Evolutionary conservation across 2,113 vertebrate species (phyloP), one percentile per base, ranked within the genome.

Genomic region (Osmerus mordax): DNA sequence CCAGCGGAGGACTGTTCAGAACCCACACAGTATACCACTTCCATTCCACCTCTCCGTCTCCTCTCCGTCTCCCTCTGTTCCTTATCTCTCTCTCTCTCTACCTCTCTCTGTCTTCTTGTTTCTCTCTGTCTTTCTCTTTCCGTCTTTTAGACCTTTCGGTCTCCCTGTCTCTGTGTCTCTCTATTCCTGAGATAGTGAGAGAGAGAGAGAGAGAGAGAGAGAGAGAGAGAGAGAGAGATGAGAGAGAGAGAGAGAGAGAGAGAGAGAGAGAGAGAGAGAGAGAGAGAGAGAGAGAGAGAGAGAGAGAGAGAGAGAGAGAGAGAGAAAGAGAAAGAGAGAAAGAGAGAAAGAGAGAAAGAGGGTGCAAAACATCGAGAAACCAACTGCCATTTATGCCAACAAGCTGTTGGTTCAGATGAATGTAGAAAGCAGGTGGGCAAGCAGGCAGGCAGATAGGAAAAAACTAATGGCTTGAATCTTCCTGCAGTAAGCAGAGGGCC

Each of bases 1-100:
- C 92, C 91, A 92, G 92, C 92, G 91, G 79, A 80, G 71, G 76
- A 60, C 53, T 86, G 88, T 91, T 91, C 90, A 93, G 92, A 91
- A 90, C 90, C 88, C 87, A 89, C 86, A 88, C 81, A 89, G 87
- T 83, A 87, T 83, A 90, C n/a, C 91, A 91, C 91, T 92, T 88
- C 91, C 58, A 72, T 66, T 19, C 19, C 32, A 29, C 73, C 63
- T 69, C 14, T 19, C 19, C 32, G 23, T 73, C 63, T 69, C 6
- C 52, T 18, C 54, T 55, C 52, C 15, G 3, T 2, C 54, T 55
- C 32, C 28, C 32, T 14, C 6, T 16, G 23, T 18, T n/a, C 16
- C 15, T 3, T 15, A 2, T n/a, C n/a, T 16, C 4, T 18, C 25
- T 18, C 25, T 18, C 2, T 8, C 12, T 18, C 3, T 32, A 4